These are phyloP conservation scores for Polydrusus tereticollis DNA, from an alignment of 2,888 invertebrate species.

Conservation along the genomic window DNA sequence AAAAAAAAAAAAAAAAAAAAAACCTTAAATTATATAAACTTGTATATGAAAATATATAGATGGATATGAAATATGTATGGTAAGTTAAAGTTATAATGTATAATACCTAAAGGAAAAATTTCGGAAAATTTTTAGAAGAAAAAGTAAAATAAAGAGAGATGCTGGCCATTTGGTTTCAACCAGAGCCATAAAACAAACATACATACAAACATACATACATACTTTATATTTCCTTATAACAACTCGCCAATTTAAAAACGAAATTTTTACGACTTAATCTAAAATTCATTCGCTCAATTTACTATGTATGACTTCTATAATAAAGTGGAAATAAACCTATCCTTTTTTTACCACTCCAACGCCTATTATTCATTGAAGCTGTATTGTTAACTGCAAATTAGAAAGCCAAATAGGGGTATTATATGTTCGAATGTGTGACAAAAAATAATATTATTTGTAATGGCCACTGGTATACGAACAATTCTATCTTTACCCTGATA, in stretches of 20 bases:
- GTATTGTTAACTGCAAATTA: slow-evolving; percentile 22
- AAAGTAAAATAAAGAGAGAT: too few species aligned
- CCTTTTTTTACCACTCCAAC: slow-evolving; percentile 5
- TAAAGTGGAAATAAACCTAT: slow-evolving; percentile 12
- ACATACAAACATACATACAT: too few species aligned
- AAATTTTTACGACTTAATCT: background rate
- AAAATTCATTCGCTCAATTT: background rate
- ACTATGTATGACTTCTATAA: slow-evolving; percentile 11
- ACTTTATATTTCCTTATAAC: too few species aligned
- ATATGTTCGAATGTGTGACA: slow-evolving; percentile 2
- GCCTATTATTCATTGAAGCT: slow-evolving; percentile 1
- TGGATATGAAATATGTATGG: too few species aligned
- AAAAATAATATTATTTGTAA: slow-evolving; percentile 25
- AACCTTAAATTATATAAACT: too few species aligned
- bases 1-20: too few species aligned
- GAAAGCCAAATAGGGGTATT: slow-evolving; percentile 2
- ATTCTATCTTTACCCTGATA: slow-evolving; percentile 22
- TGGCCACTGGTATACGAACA: background rate
- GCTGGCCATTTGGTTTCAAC: too few species aligned
- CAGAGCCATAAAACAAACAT: too few species aligned
- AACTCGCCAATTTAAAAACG: background rate
- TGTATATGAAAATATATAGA: too few species aligned
- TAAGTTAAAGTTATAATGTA: too few species aligned
- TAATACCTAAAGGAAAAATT: too few species aligned
- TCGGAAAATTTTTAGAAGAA: too few species aligned